Evolutionary conservation across 92 coral and sea anemone genomes (phyloP).

Genomic region (Phenganax stokvisi): DNA sequence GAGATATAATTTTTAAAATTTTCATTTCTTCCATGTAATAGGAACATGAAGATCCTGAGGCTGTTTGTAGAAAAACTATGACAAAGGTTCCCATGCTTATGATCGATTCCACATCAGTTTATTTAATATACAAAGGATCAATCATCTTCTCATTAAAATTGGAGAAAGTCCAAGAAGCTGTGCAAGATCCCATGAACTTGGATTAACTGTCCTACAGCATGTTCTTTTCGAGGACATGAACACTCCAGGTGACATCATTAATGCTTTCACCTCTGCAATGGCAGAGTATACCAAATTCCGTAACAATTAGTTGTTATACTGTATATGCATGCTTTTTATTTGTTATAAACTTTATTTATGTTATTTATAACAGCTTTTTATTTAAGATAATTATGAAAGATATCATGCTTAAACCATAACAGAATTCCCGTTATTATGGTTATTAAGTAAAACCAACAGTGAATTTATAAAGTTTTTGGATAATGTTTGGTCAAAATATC

Average conservation of each 20-base stretch:
- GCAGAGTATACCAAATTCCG: background rate
- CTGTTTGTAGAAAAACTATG: background rate
- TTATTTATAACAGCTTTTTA: too few relatives aligned
- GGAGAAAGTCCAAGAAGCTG: slow-evolving; percentile 9
- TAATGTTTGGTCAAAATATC: too few relatives aligned
- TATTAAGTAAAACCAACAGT: too few relatives aligned
- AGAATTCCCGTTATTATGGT: too few relatives aligned
- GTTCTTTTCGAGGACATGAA: background rate
- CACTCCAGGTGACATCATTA: slow-evolving; percentile 8
- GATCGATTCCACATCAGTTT: background rate
- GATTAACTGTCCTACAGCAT: slow-evolving; percentile 5
- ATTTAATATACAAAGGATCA: background rate
- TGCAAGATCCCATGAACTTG: slow-evolving; percentile 12
- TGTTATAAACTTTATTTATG: too few relatives aligned
- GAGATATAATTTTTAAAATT: too few relatives aligned
- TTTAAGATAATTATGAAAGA: too few relatives aligned
- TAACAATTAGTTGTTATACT: background rate
- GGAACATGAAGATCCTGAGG: slow-evolving; percentile 25
- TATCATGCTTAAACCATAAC: too few relatives aligned
- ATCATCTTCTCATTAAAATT: background rate
- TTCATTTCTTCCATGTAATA: background rate
- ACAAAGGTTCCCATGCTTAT: slow-evolving; percentile 4
- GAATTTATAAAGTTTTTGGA: too few relatives aligned
- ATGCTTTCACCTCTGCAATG: background rate
- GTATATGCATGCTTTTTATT: background rate